Evolutionary conservation across 2,888 invertebrate genomes (phyloP), one percentile per base, ranked within the genome.

Genomic region (Nymphalis c-album): DNA sequence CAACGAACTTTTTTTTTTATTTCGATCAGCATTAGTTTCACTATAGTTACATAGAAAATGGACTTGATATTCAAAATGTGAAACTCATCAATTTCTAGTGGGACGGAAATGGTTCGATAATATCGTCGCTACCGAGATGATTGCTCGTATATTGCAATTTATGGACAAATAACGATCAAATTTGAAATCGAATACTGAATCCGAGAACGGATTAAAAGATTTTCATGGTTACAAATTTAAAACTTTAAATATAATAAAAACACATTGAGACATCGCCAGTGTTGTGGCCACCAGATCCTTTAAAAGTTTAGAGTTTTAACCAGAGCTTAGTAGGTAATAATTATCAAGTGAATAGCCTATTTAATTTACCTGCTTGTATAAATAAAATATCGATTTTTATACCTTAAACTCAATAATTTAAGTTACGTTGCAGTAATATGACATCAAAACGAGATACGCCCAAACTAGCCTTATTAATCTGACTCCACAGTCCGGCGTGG

Each of bases 61-160:
- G 60, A 64, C 60, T 60, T 60, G 40, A 55, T 64, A 68, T 60
- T 64, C 61, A 65, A 69, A 71, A 69, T 55, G 62, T 71, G 67
- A 67, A 64, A 69, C 69, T 69, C 71, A 71, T 71, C 71, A 69
- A 67, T 65, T 63, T 62, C 60, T 67, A 67, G 64, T 67, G 67
- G 67, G 51, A 62, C 69, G 71, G 71, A 71, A 71, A 71, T 69
- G 65, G 57, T 60, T 67, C 67, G 64, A 69, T 63, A 66, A 71
- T 63, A 65, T 66, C 66, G 63, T 63, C 63, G 67, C 69, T 69
- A 60, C 67, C 60, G 64, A 63, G 64, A 71, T 71, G 71, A 71
- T 71, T 71, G 71, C 71, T 60, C 67, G 71, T 67, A 69, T 69
- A 67, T 71, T 69, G 67, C 71, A 64, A 69, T 69, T 64, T 66